These are phyloP conservation scores for Tetrax tetrax DNA, from an alignment of 2,113 vertebrate genomes.

Conservation along the genomic window DNA sequence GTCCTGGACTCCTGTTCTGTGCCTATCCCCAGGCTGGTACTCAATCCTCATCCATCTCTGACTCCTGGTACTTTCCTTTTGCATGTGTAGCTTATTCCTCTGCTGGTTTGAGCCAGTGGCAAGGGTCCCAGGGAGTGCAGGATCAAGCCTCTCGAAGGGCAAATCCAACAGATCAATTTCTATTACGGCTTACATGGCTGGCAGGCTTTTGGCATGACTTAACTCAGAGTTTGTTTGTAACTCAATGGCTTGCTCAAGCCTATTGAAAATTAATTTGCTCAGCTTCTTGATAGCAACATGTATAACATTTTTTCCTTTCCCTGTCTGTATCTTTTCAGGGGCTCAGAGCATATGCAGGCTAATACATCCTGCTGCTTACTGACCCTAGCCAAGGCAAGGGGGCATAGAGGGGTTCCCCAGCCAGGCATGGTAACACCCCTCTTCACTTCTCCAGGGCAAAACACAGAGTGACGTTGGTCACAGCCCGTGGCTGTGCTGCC, in stretches of 20 bases:
- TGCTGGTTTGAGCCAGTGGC: background rate
- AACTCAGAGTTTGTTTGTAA: background rate
- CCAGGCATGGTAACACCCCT: background rate
- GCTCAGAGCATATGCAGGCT: background rate
- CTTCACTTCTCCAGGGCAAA: background rate
- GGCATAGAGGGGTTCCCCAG: background rate
- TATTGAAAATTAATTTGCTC: background rate
- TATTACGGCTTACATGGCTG: background rate
- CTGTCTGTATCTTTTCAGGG: background rate
- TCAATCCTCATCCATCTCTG: background rate
- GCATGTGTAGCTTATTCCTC: background rate
- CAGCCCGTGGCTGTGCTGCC: background rate
- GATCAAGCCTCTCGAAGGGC: background rate
- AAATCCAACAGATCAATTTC: background rate
- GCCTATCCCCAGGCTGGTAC: too few species aligned
- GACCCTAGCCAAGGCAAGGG: background rate
- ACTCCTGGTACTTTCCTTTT: background rate
- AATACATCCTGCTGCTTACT: background rate
- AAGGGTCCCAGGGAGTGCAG: background rate
- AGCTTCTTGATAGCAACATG: background rate
- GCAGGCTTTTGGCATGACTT: background rate
- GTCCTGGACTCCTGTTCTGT: background rate
- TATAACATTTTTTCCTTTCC: background rate
- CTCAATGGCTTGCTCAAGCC: background rate
- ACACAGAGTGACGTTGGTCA: background rate